These are phyloP conservation scores for Pseudorhombus dupliciocellatus DNA, from an alignment of 2,113 vertebrate species.

Conservation along the genomic window DNA sequence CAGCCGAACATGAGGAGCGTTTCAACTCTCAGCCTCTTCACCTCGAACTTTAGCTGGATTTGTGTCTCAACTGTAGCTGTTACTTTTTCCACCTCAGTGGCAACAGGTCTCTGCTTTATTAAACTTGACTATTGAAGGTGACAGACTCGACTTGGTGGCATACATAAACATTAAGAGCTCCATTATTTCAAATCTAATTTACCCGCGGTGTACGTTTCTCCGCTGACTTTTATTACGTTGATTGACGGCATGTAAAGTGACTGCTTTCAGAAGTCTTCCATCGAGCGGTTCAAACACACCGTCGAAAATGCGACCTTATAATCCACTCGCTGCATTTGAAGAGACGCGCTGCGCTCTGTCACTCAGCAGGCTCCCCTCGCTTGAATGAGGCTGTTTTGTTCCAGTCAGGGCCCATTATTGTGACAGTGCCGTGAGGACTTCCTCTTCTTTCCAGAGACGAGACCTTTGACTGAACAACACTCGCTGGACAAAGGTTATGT, in stretches of 20 bases:
- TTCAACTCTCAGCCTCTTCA: neutral
- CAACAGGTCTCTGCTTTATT: slow-evolving; percentile 22
- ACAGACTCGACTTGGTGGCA: slow-evolving; percentile 12
- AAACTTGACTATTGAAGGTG: slow-evolving; percentile 16
- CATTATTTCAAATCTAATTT: slow-evolving; percentile 4
- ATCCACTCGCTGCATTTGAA: slow-evolving; percentile 10
- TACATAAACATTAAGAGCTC: slow-evolving; percentile 7
- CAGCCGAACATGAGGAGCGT: slow-evolving; percentile 14
- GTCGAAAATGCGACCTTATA: slow-evolving; percentile 4
- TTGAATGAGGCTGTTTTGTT: slow-evolving; percentile 36
- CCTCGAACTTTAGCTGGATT: neutral
- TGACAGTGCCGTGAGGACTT: slow-evolving; percentile 12
- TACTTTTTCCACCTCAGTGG: slow-evolving; percentile 21
- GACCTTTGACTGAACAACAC: slow-evolving; percentile 20
- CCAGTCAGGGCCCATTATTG: slow-evolving; percentile 23
- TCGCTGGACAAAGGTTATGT: slow-evolving; percentile 12
- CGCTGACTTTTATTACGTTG: neutral
- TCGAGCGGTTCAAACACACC: neutral
- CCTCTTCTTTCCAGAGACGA: slow-evolving; percentile 7
- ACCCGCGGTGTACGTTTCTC: neutral
- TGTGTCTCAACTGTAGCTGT: neutral
- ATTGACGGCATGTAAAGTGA: neutral
- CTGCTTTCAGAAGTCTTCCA: neutral
- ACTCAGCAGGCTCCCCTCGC: slow-evolving; percentile 41
- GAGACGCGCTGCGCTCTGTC: slow-evolving; percentile 14